phyloP scores from a whole-genome alignment of 2,797 vertebrate species.

The Setipinna tenuifilis region DNA sequence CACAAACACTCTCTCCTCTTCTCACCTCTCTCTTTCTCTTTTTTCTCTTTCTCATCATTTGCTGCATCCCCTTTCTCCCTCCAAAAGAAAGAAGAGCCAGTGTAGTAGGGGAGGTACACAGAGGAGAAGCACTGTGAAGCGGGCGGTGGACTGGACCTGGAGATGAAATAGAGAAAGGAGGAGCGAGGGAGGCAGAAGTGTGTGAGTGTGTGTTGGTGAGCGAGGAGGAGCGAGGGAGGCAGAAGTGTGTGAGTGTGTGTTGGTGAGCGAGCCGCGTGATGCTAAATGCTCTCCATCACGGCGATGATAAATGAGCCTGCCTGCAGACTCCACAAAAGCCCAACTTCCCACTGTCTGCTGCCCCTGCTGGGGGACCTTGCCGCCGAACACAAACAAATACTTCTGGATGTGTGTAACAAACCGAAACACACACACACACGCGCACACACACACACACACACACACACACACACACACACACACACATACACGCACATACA shows the following conservation, averaged over 20 bases:
- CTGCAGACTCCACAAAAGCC: background rate
- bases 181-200: background rate
- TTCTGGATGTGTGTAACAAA: background rate
- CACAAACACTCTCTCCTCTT: too few relatives aligned
- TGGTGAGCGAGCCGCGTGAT: background rate
- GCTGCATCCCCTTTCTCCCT: background rate
- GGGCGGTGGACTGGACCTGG: background rate
- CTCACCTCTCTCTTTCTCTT: too few relatives aligned
- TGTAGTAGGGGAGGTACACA: background rate
- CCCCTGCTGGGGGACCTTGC: background rate
- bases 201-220: too few relatives aligned
- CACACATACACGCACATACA: background rate
- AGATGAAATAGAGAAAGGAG: background rate
- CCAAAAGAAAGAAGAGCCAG: background rate
- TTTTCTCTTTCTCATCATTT: too few relatives aligned
- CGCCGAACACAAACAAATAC: background rate
- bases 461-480: background rate
- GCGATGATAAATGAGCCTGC: background rate
- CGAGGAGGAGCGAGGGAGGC: background rate
- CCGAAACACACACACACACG: background rate
- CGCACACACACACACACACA: background rate
- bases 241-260: background rate
- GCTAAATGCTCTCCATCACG: background rate
- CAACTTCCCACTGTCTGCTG: background rate
- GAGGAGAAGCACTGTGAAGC: background rate